These are phyloP conservation scores for Drosophila siamana DNA, from an alignment of 2,888 invertebrate species.

Conservation along the genomic window DNA sequence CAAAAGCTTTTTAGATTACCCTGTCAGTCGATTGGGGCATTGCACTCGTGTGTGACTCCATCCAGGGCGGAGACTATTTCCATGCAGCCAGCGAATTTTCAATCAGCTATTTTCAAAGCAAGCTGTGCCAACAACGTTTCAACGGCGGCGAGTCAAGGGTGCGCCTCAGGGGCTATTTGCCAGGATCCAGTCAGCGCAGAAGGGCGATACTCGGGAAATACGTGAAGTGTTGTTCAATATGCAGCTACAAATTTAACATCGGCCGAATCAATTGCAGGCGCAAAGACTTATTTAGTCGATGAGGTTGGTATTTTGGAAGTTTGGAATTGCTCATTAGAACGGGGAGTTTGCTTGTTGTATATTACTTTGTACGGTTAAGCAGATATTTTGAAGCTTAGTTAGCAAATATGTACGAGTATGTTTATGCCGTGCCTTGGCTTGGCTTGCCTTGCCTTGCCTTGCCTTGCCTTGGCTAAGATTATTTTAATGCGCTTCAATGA, in stretches of 20 bases:
- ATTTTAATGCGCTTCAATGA: slow-evolving; percentile 73
- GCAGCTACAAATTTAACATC: slow-evolving; percentile 1
- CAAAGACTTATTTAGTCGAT: not conserved
- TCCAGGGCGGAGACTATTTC: slow-evolving; percentile 49
- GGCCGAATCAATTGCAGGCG: slow-evolving; percentile 31
- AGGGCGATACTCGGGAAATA: not conserved
- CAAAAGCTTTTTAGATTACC: slow-evolving; percentile 73
- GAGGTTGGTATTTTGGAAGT: not conserved
- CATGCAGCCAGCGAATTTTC: slow-evolving; percentile 55
- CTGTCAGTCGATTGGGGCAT: slow-evolving; percentile 66
- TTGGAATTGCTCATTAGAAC: slow-evolving; percentile 38
- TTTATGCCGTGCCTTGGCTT: slow-evolving; percentile 36
- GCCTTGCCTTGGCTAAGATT: slow-evolving; percentile 60
- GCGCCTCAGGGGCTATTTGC: not conserved
- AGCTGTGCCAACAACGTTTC: slow-evolving; percentile 42
- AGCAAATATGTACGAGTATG: slow-evolving; percentile 34
- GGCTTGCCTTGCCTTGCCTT: slow-evolving; percentile 34
- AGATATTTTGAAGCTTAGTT: slow-evolving; percentile 48
- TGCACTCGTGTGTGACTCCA: slow-evolving; percentile 72
- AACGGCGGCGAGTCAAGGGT: slow-evolving; percentile 5
- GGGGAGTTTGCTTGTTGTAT: slow-evolving; percentile 1
- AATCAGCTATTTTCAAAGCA: slow-evolving; percentile 66
- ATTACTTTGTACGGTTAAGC: not conserved
- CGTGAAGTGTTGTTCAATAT: not conserved
- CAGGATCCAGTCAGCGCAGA: not conserved